phyloP scores from a whole-genome alignment of 2,888 invertebrate species.

The Adelognathus sp. region DNA sequence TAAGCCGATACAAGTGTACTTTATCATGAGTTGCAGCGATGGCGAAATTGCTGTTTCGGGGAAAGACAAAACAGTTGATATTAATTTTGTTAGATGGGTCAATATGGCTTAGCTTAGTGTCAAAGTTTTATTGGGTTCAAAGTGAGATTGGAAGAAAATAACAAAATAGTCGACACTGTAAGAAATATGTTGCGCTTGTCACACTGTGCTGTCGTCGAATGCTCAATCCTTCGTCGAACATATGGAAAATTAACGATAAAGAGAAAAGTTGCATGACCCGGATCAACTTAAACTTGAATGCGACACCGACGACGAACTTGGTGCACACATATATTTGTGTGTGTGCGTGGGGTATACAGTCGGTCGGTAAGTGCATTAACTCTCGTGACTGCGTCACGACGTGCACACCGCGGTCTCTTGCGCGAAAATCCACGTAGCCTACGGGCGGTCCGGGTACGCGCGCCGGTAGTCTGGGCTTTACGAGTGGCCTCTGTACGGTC shows the following conservation, averaged over 20 bases:
- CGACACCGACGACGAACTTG: background rate
- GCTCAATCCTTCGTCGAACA: too few species aligned
- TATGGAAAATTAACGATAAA: too few species aligned
- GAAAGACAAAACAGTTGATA: too few species aligned
- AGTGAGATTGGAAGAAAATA: too few species aligned
- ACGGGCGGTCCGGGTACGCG: background rate
- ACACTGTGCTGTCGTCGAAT: too few species aligned
- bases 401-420: slow-evolving; percentile 18
- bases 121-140: too few species aligned
- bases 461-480: slow-evolving; percentile 15
- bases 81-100: too few species aligned
- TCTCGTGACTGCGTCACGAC: slow-evolving; percentile 46
- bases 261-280: background rate
- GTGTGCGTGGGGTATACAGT: background rate
- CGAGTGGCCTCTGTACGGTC: slow-evolving; percentile 12
- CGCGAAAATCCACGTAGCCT: slow-evolving; percentile 33
- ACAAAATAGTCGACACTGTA: too few species aligned
- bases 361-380: slow-evolving; percentile 53
- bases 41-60: too few species aligned
- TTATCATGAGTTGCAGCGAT: background rate
- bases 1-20: background rate
- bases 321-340: background rate
- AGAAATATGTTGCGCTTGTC: too few species aligned
- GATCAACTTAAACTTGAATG: background rate
- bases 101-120: too few species aligned